phyloP scores from a whole-genome alignment of 2,113 vertebrate genomes.

The Gorsachius goisagi region DNA sequence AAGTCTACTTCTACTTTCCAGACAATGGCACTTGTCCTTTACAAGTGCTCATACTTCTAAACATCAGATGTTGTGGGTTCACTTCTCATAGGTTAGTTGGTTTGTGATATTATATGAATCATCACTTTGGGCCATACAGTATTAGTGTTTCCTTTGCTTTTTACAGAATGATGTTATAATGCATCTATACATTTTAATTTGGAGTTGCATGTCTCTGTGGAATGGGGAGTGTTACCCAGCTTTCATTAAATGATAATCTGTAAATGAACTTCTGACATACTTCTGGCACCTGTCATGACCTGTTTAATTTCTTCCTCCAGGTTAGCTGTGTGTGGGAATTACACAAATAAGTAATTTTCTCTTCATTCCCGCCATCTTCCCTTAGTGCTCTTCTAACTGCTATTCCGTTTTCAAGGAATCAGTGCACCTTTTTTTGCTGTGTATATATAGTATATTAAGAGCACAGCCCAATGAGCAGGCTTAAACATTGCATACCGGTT shows the following conservation, averaged over 20 bases:
- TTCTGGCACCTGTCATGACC: background rate
- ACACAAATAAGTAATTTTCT: background rate
- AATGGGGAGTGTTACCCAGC: background rate
- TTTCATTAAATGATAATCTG: background rate
- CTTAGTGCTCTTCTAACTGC: background rate
- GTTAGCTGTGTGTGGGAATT: background rate
- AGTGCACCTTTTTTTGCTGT: background rate
- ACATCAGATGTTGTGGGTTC: background rate
- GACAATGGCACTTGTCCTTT: background rate
- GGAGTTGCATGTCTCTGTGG: background rate
- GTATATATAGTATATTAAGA: background rate
- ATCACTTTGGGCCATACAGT: background rate
- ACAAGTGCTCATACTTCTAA: background rate
- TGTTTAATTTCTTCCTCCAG: background rate
- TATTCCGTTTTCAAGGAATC: background rate
- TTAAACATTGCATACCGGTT: background rate
- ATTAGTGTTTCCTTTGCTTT: background rate
- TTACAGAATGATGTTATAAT: background rate
- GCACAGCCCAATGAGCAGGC: background rate
- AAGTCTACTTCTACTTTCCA: background rate
- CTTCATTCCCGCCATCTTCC: background rate
- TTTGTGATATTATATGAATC: background rate
- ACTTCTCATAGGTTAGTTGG: background rate
- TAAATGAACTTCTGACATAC: background rate
- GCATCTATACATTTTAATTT: background rate